phyloP scores from a whole-genome alignment of 2,113 vertebrate genomes.

The Triplophysa tibetana region DNA sequence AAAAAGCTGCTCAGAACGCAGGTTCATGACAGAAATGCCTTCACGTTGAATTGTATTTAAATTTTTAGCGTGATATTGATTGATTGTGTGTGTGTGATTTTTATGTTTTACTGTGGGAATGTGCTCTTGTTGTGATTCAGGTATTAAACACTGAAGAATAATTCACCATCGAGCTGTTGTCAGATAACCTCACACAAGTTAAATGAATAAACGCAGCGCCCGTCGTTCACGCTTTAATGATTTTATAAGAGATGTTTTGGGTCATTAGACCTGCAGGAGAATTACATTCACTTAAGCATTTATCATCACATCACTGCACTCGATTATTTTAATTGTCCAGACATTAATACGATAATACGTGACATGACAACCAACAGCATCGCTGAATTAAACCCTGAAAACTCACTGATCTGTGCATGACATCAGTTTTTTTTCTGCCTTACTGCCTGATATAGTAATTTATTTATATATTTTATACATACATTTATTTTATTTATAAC shows the following conservation, averaged over 20 bases:
- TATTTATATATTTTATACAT: too few species aligned
- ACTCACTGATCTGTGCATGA: too few species aligned
- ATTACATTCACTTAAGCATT: slow-evolving; percentile 21
- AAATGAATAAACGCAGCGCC: not conserved
- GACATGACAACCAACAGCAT: not conserved
- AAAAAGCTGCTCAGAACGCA: too few species aligned
- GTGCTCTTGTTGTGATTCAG: not conserved
- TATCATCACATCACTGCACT: not conserved
- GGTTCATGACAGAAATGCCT: too few species aligned
- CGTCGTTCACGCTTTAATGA: not conserved
- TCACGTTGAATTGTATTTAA: too few species aligned
- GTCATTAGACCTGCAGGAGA: not conserved
- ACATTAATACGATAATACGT: slow-evolving; percentile 18
- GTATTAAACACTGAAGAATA: slow-evolving; percentile 7
- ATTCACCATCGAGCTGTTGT: not conserved
- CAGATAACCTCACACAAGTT: not conserved
- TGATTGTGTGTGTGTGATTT: too few species aligned
- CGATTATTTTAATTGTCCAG: not conserved
- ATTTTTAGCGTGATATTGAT: too few species aligned
- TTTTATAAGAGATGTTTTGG: slow-evolving; percentile 3
- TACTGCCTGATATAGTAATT: too few species aligned
- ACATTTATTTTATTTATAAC: too few species aligned
- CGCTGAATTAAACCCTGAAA: too few species aligned
- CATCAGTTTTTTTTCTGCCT: slow-evolving; percentile 6
- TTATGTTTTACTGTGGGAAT: too few species aligned